phyloP scores from a whole-genome alignment of 2,797 vertebrate genomes.

The Mycteria americana region DNA sequence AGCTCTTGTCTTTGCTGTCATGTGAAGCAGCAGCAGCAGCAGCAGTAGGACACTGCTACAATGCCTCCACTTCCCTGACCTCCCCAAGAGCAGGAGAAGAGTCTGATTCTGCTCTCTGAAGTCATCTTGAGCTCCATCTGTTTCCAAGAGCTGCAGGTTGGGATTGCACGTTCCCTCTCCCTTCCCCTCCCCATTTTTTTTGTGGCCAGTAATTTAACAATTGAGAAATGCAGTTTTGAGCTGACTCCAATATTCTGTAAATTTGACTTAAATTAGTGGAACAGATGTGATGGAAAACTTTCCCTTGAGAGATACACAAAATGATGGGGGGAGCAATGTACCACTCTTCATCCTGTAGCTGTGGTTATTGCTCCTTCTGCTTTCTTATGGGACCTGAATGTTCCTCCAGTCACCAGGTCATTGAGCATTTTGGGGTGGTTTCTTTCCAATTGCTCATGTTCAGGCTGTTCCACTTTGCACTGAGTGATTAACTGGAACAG shows the following conservation, averaged over 20 bases:
- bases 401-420: neutral
- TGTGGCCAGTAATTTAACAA: neutral
- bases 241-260: neutral
- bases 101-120: neutral
- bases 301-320: neutral
- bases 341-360: neutral
- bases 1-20: neutral
- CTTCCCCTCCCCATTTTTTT: neutral
- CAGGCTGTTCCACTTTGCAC: neutral
- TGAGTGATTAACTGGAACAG: neutral
- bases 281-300: neutral
- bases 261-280: neutral
- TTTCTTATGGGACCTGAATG: neutral
- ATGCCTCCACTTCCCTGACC: neutral
- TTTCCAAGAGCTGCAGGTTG: neutral
- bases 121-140: neutral
- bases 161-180: neutral
- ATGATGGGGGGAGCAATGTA: neutral
- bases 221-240: neutral
- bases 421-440: neutral
- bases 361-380: neutral
- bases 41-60: neutral
- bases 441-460: neutral
- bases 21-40: neutral
- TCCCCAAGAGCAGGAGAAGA: neutral